Evolutionary conservation across 2,888 invertebrate genomes (phyloP), one percentile per base, ranked within the genome.

Genomic region (Phragmatobia fuliginosa): DNA sequence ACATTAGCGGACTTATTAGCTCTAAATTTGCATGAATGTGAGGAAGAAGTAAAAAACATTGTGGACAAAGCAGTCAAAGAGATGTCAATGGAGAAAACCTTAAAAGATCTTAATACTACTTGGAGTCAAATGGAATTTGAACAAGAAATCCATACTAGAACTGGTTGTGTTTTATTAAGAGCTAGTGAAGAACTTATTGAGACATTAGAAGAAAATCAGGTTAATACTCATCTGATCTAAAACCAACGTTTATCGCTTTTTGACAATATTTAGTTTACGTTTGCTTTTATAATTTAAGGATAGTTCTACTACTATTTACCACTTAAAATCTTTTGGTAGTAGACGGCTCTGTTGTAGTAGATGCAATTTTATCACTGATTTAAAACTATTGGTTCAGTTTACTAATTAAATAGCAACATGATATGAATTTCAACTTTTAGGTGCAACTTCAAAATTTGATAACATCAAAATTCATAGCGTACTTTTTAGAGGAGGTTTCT

Each of bases 21-120:
- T 8, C 93, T 99, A 63, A 99, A 99, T 92, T 96, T 99, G 16
- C 99, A 99, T 90, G 98, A 99, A 91, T 99, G 98, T 91, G 99
- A 99, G 91, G 99, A 99, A 90, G 99, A 99, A 91, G 99, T 99
- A 0, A 98, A 99, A 87, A 98, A 98, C 90, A 99, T 99, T 83
- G 99, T 99, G 14, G 99, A 99, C 90, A 99, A 99, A 94, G 99
- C 99, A 0, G 99, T 99, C 0, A 99, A 99, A 93, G 99, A 99
- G 95, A 99, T 99, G 98, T 98, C 98, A 3, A 99, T 99, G 99
- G 99, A 99, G 91, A 99, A 99, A 90, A 97, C 98, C 68, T 95
- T 99, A 65, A 96, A 98, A 79, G 99, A 99, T 85, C 92, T 99
- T 71, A 97, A 99, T 85, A 96, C 97, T 7, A 99, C 98, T 0